phyloP scores from a whole-genome alignment of 2,797 vertebrate genomes.

The Acanthurus tractus region DNA sequence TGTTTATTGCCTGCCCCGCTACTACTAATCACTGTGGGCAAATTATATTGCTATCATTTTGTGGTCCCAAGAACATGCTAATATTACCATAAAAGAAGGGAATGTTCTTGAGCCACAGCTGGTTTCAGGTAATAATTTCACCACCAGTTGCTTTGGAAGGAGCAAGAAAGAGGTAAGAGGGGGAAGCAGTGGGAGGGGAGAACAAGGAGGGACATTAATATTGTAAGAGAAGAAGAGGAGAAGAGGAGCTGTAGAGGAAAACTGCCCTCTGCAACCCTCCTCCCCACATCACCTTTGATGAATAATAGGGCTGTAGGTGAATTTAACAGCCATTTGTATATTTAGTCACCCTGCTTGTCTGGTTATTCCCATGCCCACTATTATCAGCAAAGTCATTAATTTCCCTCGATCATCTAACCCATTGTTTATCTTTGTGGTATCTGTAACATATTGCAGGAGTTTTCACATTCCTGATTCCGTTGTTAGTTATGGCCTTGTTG shows the following conservation, averaged over 20 bases:
- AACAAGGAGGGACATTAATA: conserved; percentile 23
- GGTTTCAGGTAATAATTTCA: conserved; percentile 55
- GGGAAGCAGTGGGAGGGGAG: conserved; percentile 38
- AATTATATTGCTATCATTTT: not conserved
- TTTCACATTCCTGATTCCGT: not conserved
- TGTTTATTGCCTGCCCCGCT: conserved; percentile 50
- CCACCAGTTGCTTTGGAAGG: conserved; percentile 6
- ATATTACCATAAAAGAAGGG: not conserved
- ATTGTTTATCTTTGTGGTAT: conserved; percentile 35
- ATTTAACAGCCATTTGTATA: conserved; percentile 41
- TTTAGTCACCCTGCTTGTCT: conserved; percentile 17
- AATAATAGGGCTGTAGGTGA: conserved; percentile 22
- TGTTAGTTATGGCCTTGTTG: not conserved
- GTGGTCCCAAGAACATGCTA: conserved; percentile 43
- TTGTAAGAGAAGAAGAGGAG: conserved; percentile 11
- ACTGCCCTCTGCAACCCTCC: conserved; percentile 15
- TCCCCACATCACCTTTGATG: conserved; percentile 18
- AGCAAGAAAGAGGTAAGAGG: conserved; percentile 56
- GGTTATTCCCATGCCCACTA: conserved; percentile 15
- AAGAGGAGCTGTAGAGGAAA: conserved; percentile 25
- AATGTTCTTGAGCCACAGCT: conserved; percentile 47
- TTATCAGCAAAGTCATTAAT: conserved; percentile 49
- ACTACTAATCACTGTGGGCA: conserved; percentile 44
- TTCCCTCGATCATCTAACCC: conserved; percentile 34
- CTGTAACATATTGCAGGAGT: conserved; percentile 5